These are phyloP conservation scores for Lethenteron reissneri DNA, from an alignment of 2,113 vertebrate species.

Conservation along the genomic window DNA sequence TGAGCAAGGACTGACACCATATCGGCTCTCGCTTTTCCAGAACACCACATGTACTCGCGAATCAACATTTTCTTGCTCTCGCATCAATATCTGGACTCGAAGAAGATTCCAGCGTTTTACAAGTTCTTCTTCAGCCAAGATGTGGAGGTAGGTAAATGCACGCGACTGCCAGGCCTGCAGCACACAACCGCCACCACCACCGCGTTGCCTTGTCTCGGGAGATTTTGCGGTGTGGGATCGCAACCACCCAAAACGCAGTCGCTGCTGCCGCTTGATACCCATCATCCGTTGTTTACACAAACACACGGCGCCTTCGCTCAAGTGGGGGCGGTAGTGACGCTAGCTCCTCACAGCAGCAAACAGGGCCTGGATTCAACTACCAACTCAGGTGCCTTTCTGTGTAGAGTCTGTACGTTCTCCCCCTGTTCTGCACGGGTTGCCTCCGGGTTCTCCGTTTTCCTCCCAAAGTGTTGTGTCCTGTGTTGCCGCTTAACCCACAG, in stretches of 20 bases:
- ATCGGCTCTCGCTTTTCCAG: neutral
- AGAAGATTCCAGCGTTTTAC: slow-evolving; percentile 1
- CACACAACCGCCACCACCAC: too few relatives aligned
- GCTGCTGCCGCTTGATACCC: neutral
- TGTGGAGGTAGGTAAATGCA: neutral
- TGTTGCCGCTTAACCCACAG: neutral
- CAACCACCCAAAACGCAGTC: neutral
- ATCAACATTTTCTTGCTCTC: slow-evolving; percentile 3
- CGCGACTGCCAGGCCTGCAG: neutral
- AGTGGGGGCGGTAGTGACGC: neutral
- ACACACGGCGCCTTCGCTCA: neutral
- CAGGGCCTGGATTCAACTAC: neutral
- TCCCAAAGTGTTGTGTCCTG: neutral
- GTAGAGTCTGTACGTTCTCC: neutral
- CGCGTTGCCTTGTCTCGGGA: neutral
- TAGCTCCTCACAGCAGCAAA: neutral
- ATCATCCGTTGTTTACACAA: neutral
- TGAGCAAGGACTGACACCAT: too few relatives aligned
- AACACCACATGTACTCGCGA: neutral
- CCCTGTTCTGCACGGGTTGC: neutral
- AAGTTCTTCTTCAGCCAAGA: slow-evolving; percentile 4
- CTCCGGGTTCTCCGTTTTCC: too few relatives aligned
- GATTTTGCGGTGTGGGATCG: neutral
- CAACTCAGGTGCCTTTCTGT: neutral
- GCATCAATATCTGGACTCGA: neutral